These are phyloP conservation scores for Xylophagus ater DNA, from an alignment of 2,888 invertebrate genomes.

Conservation along the genomic window DNA sequence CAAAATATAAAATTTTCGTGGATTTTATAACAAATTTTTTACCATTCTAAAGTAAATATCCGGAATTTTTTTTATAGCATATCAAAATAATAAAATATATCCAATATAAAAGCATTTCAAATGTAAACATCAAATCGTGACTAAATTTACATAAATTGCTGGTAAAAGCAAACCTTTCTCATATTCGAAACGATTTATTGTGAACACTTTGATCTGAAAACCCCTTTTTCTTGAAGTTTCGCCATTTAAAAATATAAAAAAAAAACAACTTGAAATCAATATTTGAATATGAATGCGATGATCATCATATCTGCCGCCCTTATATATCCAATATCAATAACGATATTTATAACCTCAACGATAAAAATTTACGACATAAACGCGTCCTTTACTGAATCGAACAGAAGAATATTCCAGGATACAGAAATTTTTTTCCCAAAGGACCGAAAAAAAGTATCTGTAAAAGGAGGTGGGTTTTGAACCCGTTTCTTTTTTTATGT, in stretches of 20 bases:
- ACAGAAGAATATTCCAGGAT: too few relatives aligned
- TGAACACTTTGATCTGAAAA: constrained; percentile 8
- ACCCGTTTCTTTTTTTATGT: too few relatives aligned
- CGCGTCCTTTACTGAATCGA: too few relatives aligned
- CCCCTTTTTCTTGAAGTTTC: not conserved
- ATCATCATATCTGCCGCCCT: constrained; percentile 8
- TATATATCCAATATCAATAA: constrained; percentile 14
- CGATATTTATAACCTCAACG: constrained; percentile 10
- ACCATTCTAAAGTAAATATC: constrained; percentile 1
- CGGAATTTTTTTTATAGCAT: too few relatives aligned
- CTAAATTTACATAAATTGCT: constrained; percentile 11
- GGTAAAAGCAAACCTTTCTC: constrained; percentile 7
- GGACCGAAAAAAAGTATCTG: too few relatives aligned
- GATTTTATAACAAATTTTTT: not conserved
- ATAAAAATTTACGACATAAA: constrained; percentile 16
- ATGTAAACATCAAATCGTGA: constrained; percentile 14
- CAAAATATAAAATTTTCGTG: too few relatives aligned
- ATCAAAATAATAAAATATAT: too few relatives aligned
- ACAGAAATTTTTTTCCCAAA: too few relatives aligned
- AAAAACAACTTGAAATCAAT: constrained; percentile 13
- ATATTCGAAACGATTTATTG: constrained; percentile 14
- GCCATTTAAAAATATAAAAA: not conserved
- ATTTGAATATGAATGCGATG: constrained; percentile 17
- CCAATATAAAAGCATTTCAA: constrained; percentile 10
- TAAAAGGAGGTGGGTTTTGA: too few relatives aligned